Evolutionary conservation across 2,888 invertebrate genomes (phyloP).

Genomic region (Himalopsyche japonica): DNA sequence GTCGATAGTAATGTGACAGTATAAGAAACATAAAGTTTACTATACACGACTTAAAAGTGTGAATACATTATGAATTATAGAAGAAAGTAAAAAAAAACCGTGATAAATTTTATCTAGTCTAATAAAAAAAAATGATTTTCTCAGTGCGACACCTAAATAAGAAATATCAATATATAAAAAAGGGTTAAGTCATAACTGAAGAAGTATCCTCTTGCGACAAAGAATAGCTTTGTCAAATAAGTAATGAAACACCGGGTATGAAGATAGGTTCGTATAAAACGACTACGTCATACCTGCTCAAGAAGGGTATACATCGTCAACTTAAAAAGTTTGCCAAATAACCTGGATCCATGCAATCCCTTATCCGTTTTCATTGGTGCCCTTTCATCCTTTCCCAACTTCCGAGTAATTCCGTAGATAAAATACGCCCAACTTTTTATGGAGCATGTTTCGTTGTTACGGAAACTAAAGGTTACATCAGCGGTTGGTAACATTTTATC

Average conservation of each 20-base stretch:
- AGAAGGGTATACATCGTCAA: neutral
- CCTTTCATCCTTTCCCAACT: constrained; percentile 9
- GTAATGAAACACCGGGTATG: neutral
- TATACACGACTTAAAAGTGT: too few relatives aligned
- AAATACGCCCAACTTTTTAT: neutral
- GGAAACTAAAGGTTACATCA: neutral
- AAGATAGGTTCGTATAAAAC: neutral
- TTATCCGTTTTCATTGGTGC: constrained; percentile 7
- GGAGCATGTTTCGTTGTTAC: neutral
- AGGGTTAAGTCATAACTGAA: neutral
- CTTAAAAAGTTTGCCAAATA: neutral
- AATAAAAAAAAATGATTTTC: too few relatives aligned
- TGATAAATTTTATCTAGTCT: too few relatives aligned
- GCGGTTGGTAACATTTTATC: neutral
- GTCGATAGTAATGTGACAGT: too few relatives aligned
- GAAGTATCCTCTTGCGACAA: neutral
- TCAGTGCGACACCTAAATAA: neutral
- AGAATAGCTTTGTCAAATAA: neutral
- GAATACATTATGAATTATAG: too few relatives aligned
- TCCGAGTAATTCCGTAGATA: neutral
- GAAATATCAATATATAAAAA: neutral
- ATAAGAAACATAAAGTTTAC: too few relatives aligned
- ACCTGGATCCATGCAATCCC: constrained; percentile 1
- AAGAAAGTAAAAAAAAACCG: neutral
- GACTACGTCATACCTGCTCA: neutral